Percentiles rank a stretch among this genome's conserved stretches.
phyloP scores from a whole-genome alignment of 2,113 vertebrate species.

The Laterallus jamaicensis region DNA sequence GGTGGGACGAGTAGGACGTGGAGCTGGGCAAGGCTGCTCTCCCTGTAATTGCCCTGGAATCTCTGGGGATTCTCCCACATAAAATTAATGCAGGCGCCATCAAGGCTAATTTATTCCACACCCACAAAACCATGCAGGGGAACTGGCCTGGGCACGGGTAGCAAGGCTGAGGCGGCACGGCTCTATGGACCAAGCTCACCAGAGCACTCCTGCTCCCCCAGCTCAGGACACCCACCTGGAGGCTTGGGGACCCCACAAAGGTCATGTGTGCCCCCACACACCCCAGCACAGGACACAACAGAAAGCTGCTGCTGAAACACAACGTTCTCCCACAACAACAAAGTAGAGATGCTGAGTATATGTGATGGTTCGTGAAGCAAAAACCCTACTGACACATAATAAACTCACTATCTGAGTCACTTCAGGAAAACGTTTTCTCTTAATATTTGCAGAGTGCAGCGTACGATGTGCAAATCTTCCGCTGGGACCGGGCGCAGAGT shows the following conservation, averaged over 20 bases:
- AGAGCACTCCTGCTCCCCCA: background rate
- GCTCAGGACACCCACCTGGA: background rate
- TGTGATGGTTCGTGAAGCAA: background rate
- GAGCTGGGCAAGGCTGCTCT: background rate
- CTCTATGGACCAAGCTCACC: background rate
- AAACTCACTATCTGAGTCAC: background rate
- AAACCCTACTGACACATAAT: background rate
- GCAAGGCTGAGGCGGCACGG: rapidly evolving
- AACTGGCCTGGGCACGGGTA: background rate
- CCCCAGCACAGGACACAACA: rapidly evolving
- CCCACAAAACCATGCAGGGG: background rate
- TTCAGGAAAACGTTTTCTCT: background rate
- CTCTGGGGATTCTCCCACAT: conserved; percentile 51
- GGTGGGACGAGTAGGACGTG: background rate
- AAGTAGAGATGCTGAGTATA: background rate
- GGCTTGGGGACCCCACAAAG: background rate
- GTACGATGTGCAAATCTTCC: background rate
- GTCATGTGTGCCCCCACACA: rapidly evolving
- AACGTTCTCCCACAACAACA: too few species aligned
- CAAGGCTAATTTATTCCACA: conserved; percentile 17
- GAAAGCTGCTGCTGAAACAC: background rate
- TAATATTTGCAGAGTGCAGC: background rate
- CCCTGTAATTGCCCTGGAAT: conserved; percentile 28
- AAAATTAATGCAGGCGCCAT: conserved; percentile 55
- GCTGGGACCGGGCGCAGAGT: background rate